These are phyloP conservation scores for Poecilia picta DNA, from an alignment of 2,797 vertebrate genomes.

Conservation along the genomic window DNA sequence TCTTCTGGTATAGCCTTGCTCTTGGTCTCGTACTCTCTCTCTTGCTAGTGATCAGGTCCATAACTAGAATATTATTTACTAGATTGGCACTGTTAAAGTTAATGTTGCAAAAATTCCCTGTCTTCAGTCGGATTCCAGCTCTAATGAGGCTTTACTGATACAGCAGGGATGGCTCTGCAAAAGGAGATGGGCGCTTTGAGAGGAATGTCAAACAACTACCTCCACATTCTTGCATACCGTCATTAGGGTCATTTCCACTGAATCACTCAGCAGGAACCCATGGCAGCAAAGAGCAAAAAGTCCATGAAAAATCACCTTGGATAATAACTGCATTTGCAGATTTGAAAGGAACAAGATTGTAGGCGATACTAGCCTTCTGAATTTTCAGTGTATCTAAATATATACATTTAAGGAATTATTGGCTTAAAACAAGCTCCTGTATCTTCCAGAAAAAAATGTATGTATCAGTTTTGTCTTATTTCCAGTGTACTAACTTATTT, in stretches of 20 bases:
- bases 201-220: slow-evolving; percentile 77
- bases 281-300: slow-evolving; percentile 52
- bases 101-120: slow-evolving; percentile 88
- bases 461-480: too few species aligned
- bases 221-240: slow-evolving; percentile 66
- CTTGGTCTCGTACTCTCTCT: slow-evolving; percentile 15
- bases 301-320: slow-evolving; percentile 64
- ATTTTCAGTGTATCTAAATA: slow-evolving; percentile 69
- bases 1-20: slow-evolving; percentile 9
- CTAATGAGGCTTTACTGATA: slow-evolving; percentile 91
- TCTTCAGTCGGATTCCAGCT: slow-evolving; percentile 83
- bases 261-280: slow-evolving; percentile 47
- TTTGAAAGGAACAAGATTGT: slow-evolving; percentile 63
- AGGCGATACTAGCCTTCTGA: slow-evolving; percentile 54
- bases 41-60: slow-evolving; percentile 75
- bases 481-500: too few species aligned
- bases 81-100: slow-evolving; percentile 87
- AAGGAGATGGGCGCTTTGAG: slow-evolving; percentile 64
- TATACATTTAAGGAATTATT: slow-evolving; percentile 60
- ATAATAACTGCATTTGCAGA: slow-evolving; percentile 74
- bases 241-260: slow-evolving; percentile 68
- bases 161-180: slow-evolving; percentile 80
- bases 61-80: slow-evolving; percentile 89
- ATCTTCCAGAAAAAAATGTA: too few species aligned
- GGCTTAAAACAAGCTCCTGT: too few species aligned